Evolutionary conservation across 2,888 invertebrate genomes (phyloP), one percentile per base, ranked within the genome.

Genomic region (Bugulina stolonifera): DNA sequence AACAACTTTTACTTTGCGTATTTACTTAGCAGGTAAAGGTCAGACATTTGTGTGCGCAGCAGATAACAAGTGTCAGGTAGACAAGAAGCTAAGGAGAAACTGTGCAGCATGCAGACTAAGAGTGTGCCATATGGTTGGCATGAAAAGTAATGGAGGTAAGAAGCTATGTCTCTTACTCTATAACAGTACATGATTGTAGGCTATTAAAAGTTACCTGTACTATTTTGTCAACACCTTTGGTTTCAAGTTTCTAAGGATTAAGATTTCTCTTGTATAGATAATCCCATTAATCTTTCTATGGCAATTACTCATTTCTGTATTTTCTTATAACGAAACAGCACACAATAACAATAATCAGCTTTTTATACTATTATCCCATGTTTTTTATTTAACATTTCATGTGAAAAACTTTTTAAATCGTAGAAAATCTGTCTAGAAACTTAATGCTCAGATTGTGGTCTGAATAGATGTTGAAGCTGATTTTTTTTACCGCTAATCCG

Each of bases 41-140:
- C 64, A 64, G 34, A 25, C 64, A n/a, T 64, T 64, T 64, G 64
- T 34, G 5, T 64, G 64, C n/a, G 64, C 64, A 18, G 64, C 64
- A 34, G 64, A 64, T 32, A 64, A 64, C n/a, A 64, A 64, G n/a
- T 64, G 64, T 64, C 64, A 64, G n/a, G 64, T 64, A 2, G 64
- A 64, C 32, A 64, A 64, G 34, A 2, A 32, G 14, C 32, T 64
- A n/a, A 64, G 64, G n/a, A 27, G 64, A n/a, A 64, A 64, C 32
- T 64, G 64, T 32, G 64, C 64, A 29, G 64, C 64, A 14, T 64
- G 64, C n/a, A 64, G 64, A 32, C 27, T 64, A 32, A 64, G 64
- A 64, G 64, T 64, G 3, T 64, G 64, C 64, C 64, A 64, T 32
- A 22, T 25, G 27, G 64, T 64, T 64, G 64, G 64, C 22, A 64